phyloP scores from a whole-genome alignment of 2,888 invertebrate genomes.

The Anaspis maculata region DNA sequence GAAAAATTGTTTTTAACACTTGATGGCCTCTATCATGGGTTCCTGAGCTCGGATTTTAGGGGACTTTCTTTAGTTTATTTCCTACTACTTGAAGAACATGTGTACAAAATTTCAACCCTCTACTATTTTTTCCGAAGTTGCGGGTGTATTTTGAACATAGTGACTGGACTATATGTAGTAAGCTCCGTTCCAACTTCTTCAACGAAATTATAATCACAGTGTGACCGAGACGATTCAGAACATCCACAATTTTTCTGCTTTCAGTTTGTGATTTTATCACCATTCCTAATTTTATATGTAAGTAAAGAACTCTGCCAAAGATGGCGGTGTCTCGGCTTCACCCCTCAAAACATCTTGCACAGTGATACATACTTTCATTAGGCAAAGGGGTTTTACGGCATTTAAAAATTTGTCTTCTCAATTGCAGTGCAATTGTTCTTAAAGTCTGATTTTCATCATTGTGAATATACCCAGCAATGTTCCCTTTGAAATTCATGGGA shows the following conservation, averaged over 20 bases:
- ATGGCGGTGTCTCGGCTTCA: background rate
- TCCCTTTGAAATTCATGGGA: background rate
- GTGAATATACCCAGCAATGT: background rate
- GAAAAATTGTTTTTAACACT: constrained; percentile 21
- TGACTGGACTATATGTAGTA: constrained; percentile 19
- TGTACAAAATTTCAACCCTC: too few relatives aligned
- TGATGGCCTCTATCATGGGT: constrained; percentile 20
- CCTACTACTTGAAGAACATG: too few relatives aligned
- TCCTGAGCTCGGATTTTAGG: too few relatives aligned
- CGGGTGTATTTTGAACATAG: too few relatives aligned
- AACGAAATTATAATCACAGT: constrained; percentile 23
- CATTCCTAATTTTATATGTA: constrained; percentile 22
- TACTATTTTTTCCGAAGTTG: too few relatives aligned
- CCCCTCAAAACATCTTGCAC: background rate
- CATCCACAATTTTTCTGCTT: constrained; percentile 21
- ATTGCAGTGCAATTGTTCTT: background rate
- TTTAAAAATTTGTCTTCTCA: background rate
- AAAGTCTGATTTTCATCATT: too few relatives aligned
- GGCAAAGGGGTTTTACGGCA: background rate
- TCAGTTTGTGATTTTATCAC: constrained; percentile 25
- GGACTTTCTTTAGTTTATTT: too few relatives aligned
- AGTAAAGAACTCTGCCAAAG: background rate
- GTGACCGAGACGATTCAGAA: constrained; percentile 29
- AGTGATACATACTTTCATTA: background rate
- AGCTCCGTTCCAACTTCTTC: constrained; percentile 30